These are phyloP conservation scores for Cremastobaeus sp. DNA, from an alignment of 2,888 invertebrate genomes.

Conservation along the genomic window DNA sequence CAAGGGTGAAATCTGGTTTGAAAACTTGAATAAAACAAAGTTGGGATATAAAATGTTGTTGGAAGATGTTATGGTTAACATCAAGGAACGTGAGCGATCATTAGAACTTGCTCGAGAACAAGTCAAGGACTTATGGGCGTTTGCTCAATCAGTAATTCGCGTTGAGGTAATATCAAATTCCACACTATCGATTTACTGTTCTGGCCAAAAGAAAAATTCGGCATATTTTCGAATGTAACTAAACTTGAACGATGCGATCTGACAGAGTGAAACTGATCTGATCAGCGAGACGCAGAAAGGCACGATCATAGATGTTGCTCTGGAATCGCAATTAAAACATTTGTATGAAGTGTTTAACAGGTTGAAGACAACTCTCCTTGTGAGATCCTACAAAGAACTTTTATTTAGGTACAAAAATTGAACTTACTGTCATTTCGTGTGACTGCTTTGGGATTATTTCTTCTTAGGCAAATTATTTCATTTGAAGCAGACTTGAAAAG, in stretches of 20 bases:
- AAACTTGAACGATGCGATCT: too few relatives aligned
- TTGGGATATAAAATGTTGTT: conserved; percentile 82
- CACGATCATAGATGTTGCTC: conserved; percentile 65
- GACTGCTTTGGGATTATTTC: background rate
- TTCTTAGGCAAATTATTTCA: conserved; percentile 28
- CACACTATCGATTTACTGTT: background rate
- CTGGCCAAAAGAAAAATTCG: too few relatives aligned
- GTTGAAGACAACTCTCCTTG: conserved; percentile 76
- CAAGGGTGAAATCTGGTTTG: conserved; percentile 84
- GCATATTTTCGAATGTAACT: too few relatives aligned
- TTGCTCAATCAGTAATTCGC: conserved; percentile 78
- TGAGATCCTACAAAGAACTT: conserved; percentile 77
- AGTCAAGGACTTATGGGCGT: conserved; percentile 77
- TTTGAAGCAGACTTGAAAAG: conserved; percentile 80
- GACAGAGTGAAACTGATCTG: conserved; percentile 1
- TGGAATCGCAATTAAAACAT: conserved; percentile 74
- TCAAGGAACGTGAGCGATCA: conserved; percentile 82
- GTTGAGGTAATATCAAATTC: conserved; percentile 74
- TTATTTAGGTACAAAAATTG: conserved; percentile 78
- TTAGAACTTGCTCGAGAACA: conserved; percentile 79
- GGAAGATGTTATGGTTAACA: conserved; percentile 81
- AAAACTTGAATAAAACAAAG: conserved; percentile 83
- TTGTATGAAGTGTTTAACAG: conserved; percentile 77
- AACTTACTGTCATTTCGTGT: too few relatives aligned
- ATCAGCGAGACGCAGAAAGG: conserved; percentile 63